A percentile compares a stretch with the other conserved stretches of the same genome.
Evolutionary conservation across 2,888 invertebrate genomes (phyloP).

Genomic region (Drosophila borealis): DNA sequence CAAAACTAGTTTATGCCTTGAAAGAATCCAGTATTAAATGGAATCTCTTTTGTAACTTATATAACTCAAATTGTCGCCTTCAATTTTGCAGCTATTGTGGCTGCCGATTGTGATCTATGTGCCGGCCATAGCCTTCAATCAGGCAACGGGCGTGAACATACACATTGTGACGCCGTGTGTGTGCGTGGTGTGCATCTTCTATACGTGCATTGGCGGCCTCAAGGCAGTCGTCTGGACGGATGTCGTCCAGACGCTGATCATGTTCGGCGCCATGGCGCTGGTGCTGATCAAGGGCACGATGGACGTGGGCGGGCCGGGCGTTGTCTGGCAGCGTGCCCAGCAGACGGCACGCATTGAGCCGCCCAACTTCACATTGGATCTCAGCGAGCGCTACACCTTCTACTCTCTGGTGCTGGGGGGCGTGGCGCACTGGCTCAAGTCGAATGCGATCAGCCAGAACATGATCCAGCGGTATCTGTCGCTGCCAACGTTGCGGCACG

Average conservation of each 20-base stretch:
- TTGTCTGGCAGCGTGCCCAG: constrained; percentile 87
- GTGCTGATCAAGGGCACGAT: constrained; percentile 88
- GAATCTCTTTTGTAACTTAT: too few species aligned
- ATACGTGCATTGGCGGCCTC: constrained; percentile 90
- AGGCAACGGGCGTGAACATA: constrained; percentile 92
- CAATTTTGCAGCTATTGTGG: constrained; percentile 87
- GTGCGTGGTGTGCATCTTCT: constrained; percentile 91
- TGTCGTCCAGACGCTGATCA: constrained; percentile 89
- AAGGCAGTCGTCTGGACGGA: constrained; percentile 91
- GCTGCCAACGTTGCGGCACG: constrained; percentile 88
- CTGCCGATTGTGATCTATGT: constrained; percentile 90
- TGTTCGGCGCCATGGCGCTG: constrained; percentile 89
- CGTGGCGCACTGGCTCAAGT: constrained; percentile 90
- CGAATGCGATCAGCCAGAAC: constrained; percentile 91
- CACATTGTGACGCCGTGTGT: constrained; percentile 91
- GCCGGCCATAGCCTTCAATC: constrained; percentile 90
- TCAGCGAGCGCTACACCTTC: constrained; percentile 90
- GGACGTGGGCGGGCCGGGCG: constrained; percentile 88
- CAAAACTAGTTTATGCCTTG: too few species aligned
- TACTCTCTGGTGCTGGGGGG: constrained; percentile 90
- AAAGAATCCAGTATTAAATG: too few species aligned
- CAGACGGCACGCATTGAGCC: constrained; percentile 87
- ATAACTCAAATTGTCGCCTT: too few species aligned
- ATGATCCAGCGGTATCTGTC: constrained; percentile 92
- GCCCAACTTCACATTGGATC: constrained; percentile 88